Evolutionary conservation across 2,888 invertebrate genomes (phyloP).

Genomic region (Cerceris ruficornis): DNA sequence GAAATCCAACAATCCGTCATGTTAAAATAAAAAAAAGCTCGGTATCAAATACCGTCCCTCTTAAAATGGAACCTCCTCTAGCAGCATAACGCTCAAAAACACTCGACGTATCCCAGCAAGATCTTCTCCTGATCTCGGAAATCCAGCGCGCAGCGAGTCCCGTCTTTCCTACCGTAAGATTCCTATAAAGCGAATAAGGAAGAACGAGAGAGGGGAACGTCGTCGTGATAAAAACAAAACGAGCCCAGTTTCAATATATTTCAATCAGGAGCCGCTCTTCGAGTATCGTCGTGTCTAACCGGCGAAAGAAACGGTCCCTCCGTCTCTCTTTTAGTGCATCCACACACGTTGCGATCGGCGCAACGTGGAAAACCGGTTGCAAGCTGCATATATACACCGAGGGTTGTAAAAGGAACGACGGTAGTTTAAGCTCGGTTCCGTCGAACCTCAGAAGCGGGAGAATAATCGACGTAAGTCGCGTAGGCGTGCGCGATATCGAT

Average conservation of each 20-base stretch:
- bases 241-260: slow-evolving; percentile 19
- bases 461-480: slow-evolving; percentile 38
- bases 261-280: slow-evolving; percentile 16
- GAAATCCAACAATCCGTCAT: no score
- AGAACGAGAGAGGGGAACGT: background rate
- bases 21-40: no score
- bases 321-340: slow-evolving; percentile 10
- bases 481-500: slow-evolving; percentile 61
- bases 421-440: slow-evolving; percentile 12
- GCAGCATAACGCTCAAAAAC: no score
- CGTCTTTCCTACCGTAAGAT: background rate
- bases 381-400: background rate
- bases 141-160: no score
- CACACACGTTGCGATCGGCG: background rate
- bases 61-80: no score
- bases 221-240: background rate
- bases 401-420: slow-evolving; percentile 20
- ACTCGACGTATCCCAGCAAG: no score
- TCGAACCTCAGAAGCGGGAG: slow-evolving; percentile 12
- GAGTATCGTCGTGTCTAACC: slow-evolving; percentile 3
- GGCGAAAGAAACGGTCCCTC: slow-evolving; percentile 1
- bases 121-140: no score
- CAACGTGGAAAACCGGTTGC: slow-evolving; percentile 28
- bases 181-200: background rate
- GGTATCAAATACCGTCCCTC: no score